Evolutionary conservation across 2,888 invertebrate genomes (phyloP).

Genomic region (Gastrophysa polygoni): DNA sequence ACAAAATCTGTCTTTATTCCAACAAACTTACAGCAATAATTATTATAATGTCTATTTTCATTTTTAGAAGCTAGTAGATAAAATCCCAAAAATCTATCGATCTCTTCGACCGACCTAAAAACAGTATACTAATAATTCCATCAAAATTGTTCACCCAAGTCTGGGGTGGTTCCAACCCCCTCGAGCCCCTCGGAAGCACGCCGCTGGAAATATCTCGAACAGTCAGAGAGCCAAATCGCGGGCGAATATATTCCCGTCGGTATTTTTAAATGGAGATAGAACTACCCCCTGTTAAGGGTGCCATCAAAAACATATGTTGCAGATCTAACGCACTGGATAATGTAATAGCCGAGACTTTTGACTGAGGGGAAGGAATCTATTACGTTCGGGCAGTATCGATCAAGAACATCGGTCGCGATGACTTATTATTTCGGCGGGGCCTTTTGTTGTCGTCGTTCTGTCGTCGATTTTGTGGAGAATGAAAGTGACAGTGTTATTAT

Average conservation of each 20-base stretch:
- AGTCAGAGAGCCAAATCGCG: constrained; percentile 30
- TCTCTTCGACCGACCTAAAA: no score
- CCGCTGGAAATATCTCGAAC: constrained; percentile 45
- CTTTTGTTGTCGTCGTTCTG: constrained; percentile 13
- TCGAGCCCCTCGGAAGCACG: no score
- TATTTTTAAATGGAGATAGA: constrained; percentile 42
- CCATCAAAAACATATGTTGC: constrained; percentile 59
- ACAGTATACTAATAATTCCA: no score
- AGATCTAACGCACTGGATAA: constrained; percentile 56
- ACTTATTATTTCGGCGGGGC: constrained; percentile 32
- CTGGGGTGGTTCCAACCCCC: no score
- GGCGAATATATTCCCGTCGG: constrained; percentile 35
- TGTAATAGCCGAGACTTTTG: constrained; percentile 46
- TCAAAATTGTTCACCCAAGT: no score
- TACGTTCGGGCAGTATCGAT: constrained; percentile 41
- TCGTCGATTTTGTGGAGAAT: constrained; percentile 2
- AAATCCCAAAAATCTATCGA: no score
- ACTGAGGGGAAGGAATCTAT: constrained; percentile 46
- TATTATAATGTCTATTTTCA: no score
- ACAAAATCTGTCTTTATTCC: no score
- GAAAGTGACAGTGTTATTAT: constrained; percentile 5
- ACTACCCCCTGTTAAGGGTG: constrained; percentile 53
- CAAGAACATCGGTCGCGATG: constrained; percentile 36
- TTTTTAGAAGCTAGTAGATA: no score
- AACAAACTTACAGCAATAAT: no score